Conservation (phyloP, 2,888 invertebrate species). For the Muschampia staudingeri region DNA sequence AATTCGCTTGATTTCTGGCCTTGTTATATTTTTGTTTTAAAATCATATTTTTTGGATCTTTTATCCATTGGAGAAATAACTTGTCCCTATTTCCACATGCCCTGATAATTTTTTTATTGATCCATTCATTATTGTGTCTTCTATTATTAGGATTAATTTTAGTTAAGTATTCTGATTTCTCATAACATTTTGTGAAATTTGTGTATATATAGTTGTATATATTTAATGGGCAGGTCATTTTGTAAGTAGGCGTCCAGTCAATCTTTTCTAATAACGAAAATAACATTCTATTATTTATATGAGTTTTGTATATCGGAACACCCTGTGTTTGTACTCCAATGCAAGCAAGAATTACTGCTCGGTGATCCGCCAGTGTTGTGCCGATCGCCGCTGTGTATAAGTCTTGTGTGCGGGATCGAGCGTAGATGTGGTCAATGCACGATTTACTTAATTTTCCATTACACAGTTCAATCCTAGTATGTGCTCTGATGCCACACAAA, state of each 20-base stretch:
- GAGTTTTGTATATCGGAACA: not conserved
- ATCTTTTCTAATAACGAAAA: not conserved
- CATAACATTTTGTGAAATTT: not conserved
- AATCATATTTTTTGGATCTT: constrained; percentile 50
- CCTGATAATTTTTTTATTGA: constrained; percentile 13
- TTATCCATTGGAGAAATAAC: constrained; percentile 58
- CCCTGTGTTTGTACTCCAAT: not conserved
- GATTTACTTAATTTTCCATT: constrained; percentile 39
- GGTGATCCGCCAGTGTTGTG: constrained; percentile 60
- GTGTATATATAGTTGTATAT: not conserved
- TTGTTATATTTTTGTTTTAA: constrained; percentile 53
- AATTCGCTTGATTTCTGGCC: constrained; percentile 45
- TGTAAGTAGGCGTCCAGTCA: not conserved
- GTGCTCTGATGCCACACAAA: constrained; percentile 31
- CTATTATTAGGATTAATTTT: not conserved
- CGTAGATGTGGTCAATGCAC: constrained; percentile 45
- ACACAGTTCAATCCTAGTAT: constrained; percentile 41
- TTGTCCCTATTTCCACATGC: constrained; percentile 55
- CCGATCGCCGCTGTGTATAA: constrained; percentile 57
- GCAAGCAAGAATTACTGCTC: not conserved
- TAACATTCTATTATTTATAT: not conserved
- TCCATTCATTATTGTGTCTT: not conserved
- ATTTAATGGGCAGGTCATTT: not conserved
- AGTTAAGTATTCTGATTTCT: not conserved
- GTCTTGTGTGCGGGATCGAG: constrained; percentile 30